These are phyloP conservation scores for Ectemnius continuus DNA, from an alignment of 2,888 invertebrate species.

Conservation along the genomic window DNA sequence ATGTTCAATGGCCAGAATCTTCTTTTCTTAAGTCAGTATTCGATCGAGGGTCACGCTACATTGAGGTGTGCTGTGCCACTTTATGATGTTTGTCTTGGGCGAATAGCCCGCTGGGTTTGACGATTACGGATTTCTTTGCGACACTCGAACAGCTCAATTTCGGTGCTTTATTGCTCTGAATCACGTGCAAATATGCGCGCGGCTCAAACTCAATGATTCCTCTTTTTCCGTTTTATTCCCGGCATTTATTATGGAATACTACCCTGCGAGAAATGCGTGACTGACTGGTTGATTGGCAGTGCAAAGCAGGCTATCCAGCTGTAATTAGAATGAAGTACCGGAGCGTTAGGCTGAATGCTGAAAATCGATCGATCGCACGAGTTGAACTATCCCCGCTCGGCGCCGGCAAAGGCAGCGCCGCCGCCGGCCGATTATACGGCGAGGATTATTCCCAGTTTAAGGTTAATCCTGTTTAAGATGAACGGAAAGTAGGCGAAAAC, in stretches of 20 bases:
- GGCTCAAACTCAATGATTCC: neutral
- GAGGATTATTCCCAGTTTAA: conserved; percentile 69
- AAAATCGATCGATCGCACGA: conserved; percentile 38
- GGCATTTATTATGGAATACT: too few species aligned
- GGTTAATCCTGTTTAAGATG: conserved; percentile 71
- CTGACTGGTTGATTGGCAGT: too few species aligned
- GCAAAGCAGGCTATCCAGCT: too few species aligned
- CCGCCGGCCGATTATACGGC: conserved; percentile 51
- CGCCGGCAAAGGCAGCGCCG: too few species aligned
- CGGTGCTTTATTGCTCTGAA: neutral
- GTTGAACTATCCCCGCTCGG: conserved; percentile 24
- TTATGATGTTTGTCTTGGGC: conserved; percentile 5
- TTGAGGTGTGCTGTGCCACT: neutral
- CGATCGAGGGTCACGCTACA: too few species aligned
- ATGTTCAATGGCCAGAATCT: too few species aligned
- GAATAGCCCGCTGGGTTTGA: neutral
- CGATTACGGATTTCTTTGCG: neutral
- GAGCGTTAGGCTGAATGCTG: neutral
- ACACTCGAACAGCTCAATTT: neutral
- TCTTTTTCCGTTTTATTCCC: too few species aligned
- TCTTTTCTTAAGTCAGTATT: too few species aligned
- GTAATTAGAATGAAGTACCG: neutral
- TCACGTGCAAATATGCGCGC: neutral
- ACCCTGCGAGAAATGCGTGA: too few species aligned
- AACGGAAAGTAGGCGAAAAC: conserved; percentile 68